Evolutionary conservation across 2,113 vertebrate genomes (phyloP).

Genomic region (Zosterops lateralis): DNA sequence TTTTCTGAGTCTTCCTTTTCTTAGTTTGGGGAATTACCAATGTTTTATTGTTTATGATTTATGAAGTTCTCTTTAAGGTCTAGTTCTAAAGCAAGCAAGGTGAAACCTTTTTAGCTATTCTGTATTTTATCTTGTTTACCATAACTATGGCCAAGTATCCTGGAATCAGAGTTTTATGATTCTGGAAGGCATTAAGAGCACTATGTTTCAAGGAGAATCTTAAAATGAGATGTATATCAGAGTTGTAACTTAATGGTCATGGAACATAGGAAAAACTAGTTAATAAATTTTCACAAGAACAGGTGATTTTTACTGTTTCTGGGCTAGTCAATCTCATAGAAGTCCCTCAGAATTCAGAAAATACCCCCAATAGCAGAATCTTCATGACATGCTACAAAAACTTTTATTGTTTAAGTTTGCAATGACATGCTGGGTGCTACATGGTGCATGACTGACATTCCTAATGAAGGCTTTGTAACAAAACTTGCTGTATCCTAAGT

Average conservation of each 20-base stretch:
- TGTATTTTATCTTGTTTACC: not conserved
- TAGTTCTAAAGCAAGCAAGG: not conserved
- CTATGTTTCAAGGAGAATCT: not conserved
- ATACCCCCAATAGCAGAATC: not conserved
- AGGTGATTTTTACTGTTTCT: not conserved
- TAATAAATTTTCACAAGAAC: not conserved
- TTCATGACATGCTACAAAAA: not conserved
- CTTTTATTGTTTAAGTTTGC: not conserved
- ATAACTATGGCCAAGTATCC: not conserved
- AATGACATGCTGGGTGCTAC: not conserved
- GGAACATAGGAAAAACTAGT: not conserved
- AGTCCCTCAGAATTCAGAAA: not conserved
- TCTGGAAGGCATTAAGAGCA: not conserved
- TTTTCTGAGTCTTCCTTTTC: not conserved
- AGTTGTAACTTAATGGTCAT: not conserved
- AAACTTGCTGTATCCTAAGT: not conserved
- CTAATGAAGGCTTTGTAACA: not conserved
- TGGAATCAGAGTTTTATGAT: not conserved
- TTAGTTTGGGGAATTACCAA: not conserved
- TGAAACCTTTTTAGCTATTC: not conserved
- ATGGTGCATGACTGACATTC: not conserved
- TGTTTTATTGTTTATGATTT: not conserved
- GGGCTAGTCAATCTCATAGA: not conserved
- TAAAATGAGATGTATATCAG: not conserved
- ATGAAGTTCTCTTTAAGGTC: not conserved